phyloP scores from a whole-genome alignment of 2,113 vertebrate species.

The Ascaphus truei region DNA sequence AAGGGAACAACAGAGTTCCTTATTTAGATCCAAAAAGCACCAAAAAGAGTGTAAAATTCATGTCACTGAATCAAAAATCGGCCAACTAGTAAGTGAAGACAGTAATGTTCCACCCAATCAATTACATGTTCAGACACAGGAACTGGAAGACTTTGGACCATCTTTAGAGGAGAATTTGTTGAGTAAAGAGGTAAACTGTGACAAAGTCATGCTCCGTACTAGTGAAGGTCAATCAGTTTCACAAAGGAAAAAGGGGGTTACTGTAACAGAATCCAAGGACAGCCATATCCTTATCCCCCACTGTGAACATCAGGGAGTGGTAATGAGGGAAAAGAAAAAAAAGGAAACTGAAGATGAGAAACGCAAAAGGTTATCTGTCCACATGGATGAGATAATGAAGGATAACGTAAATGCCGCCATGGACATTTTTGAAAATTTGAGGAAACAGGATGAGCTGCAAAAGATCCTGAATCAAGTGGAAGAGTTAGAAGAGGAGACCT shows the following conservation, averaged over 20 bases:
- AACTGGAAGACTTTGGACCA: neutral
- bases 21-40: neutral
- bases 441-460: slow-evolving; percentile 76
- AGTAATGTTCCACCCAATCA: neutral
- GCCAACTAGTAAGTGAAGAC: neutral
- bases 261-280: slow-evolving; percentile 18
- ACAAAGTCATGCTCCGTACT: neutral
- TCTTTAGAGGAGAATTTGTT: too few species aligned
- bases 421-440: slow-evolving; percentile 78
- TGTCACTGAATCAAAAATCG: neutral
- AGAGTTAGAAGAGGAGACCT: slow-evolving; percentile 79
- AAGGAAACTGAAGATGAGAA: slow-evolving; percentile 76
- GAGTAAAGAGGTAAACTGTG: neutral
- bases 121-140: neutral
- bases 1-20: slow-evolving; percentile 25
- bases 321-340: slow-evolving; percentile 68
- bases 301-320: slow-evolving; percentile 41
- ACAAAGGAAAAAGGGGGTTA: slow-evolving; percentile 37
- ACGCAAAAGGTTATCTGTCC: slow-evolving; percentile 76
- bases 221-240: slow-evolving; percentile 47
- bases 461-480: slow-evolving; percentile 74
- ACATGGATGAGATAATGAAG: slow-evolving; percentile 85
- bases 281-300: slow-evolving; percentile 26
- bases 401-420: slow-evolving; percentile 71
- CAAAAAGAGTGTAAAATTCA: neutral